Conservation (phyloP, 2,888 invertebrate genomes). For the Catocala sponsa region DNA sequence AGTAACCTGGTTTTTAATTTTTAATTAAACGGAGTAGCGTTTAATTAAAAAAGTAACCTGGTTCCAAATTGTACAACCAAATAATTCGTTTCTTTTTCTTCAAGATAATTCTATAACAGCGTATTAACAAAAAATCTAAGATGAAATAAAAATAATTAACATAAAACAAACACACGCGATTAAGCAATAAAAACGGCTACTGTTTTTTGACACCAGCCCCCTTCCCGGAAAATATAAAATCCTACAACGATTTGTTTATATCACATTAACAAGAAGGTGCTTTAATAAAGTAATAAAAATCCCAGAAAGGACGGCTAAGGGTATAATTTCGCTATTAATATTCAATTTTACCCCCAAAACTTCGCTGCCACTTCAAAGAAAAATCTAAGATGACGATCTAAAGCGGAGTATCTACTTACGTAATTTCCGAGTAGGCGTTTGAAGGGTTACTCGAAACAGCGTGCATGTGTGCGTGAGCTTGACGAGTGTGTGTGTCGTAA, state of each 20-base stretch:
- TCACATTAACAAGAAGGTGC: slow-evolving; percentile 77
- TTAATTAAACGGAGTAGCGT: too few relatives aligned
- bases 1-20: too few relatives aligned
- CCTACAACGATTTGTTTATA: slow-evolving; percentile 82
- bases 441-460: slow-evolving; percentile 65
- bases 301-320: slow-evolving; percentile 66
- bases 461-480: slow-evolving; percentile 52
- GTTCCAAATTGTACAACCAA: slow-evolving; percentile 12
- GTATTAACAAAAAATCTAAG: slow-evolving; percentile 19
- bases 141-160: slow-evolving; percentile 63
- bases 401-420: slow-evolving; percentile 75
- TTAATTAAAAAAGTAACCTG: too few relatives aligned
- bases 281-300: slow-evolving; percentile 87
- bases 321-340: slow-evolving; percentile 87
- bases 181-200: slow-evolving; percentile 85
- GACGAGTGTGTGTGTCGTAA: slow-evolving; percentile 48
- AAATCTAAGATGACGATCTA: slow-evolving; percentile 82
- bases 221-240: slow-evolving; percentile 80
- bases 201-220: slow-evolving; percentile 83
- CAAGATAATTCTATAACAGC: slow-evolving; percentile 6
- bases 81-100: slow-evolving; percentile 32
- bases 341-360: slow-evolving; percentile 85
- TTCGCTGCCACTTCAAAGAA: slow-evolving; percentile 83
- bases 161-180: slow-evolving; percentile 76
- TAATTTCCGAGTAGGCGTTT: slow-evolving; percentile 75